Base-by-base conservation (phyloP, 2,113 vertebrate species). In the Nothobranchius furzeri region DNA sequence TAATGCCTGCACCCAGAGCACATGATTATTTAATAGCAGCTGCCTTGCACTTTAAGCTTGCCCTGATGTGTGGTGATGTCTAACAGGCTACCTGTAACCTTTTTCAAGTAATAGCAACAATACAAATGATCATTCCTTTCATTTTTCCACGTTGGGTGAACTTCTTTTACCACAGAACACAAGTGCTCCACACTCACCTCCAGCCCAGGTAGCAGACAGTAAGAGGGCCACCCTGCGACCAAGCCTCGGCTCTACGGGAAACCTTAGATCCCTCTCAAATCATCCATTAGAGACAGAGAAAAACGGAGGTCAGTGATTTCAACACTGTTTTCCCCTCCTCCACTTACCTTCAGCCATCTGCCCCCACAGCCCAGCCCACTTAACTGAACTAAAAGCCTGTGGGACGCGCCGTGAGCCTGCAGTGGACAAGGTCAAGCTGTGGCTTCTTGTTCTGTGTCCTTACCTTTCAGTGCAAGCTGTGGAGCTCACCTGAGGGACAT, bases 311-410 rank as follows among this genome's bases (percentile, higher is more conserved):
- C 72, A 59, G 52, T 58, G 49, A 73, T 68, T 81, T 76, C 51
- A 60, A 46, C 52, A 24, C 12, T 61, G 55, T 60, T 68, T 60
- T 47, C 45, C 67, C 48, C 50, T 66, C 70, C 43, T 43, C 60
- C 66, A 76, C 75, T 83, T 70, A 54, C 65, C 62, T 65, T 43
- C 66, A 83, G 37, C 66, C 70, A 66, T 71, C 69, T 79, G 63
- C 69, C 78, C 60, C 66, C 40, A 47, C 4, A 7, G 64, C 73
- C 56, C 76, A 68, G 65, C 64, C 58, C 78, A 86, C 81, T 84
- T 70, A 78, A 70, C 70, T 47, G 75, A 75, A 74, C 75, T 83
- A 71, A 87, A 82, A 80, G 73, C 70, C 70, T 75, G 20, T 13
- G 45, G 70, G 58, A 54, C 51, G 40, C 61, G 64, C 13, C 66